A percentile compares a stretch with the other conserved stretches of the same genome.
Conservation (phyloP, 30 jellyfish, hydroid and myxozoan genomes). For the Aurelia coerulea region DNA sequence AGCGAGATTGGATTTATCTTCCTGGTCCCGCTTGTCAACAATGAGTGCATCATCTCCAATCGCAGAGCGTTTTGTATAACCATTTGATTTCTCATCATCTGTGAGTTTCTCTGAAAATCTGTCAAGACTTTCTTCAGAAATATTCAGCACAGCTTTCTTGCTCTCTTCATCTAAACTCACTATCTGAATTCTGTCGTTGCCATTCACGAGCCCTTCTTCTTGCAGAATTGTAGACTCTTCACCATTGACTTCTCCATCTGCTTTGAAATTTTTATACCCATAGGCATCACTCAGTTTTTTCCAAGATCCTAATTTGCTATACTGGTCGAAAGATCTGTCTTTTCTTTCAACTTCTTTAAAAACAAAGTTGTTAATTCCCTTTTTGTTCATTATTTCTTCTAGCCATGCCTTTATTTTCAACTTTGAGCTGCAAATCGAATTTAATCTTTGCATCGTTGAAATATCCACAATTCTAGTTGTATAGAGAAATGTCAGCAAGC, state of each 20-base stretch:
- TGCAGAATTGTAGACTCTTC: no score
- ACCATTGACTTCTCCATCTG: no score
- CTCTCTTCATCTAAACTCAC: not conserved
- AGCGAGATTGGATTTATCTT: not conserved
- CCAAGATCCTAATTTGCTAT: not conserved
- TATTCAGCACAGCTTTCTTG: not conserved
- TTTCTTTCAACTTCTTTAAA: constrained; percentile 11
- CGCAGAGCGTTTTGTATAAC: no score
- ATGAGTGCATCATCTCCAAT: no score
- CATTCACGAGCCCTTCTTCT: no score
- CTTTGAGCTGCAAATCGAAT: constrained; percentile 25
- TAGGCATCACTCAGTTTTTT: not conserved
- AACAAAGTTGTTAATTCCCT: constrained; percentile 20
- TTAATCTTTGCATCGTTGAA: constrained; percentile 6
- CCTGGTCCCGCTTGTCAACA: not conserved
- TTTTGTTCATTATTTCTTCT: constrained; percentile 31
- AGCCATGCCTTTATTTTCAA: constrained; percentile 44
- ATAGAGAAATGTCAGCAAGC: constrained; percentile 46
- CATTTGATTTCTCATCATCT: not conserved
- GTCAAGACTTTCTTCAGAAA: not conserved
- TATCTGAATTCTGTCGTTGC: no score
- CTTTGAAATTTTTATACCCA: no score
- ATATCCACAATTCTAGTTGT: constrained; percentile 39
- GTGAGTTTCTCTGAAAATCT: constrained; percentile 10
- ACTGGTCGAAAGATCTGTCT: not conserved